Conservation (phyloP, 2,113 vertebrate genomes). For the Rhegmatorhina hoffmannsi region DNA sequence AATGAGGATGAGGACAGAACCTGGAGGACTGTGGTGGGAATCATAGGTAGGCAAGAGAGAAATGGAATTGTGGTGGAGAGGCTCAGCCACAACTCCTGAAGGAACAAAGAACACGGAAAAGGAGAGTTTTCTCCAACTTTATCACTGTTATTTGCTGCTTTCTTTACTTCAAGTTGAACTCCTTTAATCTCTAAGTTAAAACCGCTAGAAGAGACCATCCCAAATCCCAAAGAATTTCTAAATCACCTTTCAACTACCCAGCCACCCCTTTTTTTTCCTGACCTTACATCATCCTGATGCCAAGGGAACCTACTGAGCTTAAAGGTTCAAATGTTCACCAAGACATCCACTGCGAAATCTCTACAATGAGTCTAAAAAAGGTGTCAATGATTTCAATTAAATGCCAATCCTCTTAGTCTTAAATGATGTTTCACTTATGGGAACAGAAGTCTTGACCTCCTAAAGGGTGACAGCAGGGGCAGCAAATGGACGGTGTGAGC, state of each 20-base stretch:
- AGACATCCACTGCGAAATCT: background rate
- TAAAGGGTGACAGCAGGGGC: background rate
- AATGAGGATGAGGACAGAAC: background rate
- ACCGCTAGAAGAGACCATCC: background rate
- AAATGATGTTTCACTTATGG: background rate
- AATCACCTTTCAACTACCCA: background rate
- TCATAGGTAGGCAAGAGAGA: background rate
- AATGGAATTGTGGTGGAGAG: background rate
- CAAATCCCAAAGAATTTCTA: background rate
- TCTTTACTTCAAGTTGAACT: background rate
- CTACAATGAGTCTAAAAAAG: background rate
- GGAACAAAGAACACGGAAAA: background rate
- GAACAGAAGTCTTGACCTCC: background rate
- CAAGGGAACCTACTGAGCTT: background rate
- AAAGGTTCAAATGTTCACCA: background rate
- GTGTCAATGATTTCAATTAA: background rate
- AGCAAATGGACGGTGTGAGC: background rate
- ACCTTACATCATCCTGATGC: background rate
- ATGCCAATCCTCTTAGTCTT: conserved; percentile 13
- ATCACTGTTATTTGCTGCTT: background rate
- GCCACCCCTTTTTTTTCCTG: background rate
- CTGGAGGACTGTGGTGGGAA: background rate
- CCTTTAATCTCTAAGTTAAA: background rate
- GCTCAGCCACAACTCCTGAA: background rate
- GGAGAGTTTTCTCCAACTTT: background rate